A percentile compares a stretch with the other conserved stretches of the same genome.
Evolutionary conservation across 2,113 vertebrate genomes (phyloP).

Genomic region (Tyto alba): DNA sequence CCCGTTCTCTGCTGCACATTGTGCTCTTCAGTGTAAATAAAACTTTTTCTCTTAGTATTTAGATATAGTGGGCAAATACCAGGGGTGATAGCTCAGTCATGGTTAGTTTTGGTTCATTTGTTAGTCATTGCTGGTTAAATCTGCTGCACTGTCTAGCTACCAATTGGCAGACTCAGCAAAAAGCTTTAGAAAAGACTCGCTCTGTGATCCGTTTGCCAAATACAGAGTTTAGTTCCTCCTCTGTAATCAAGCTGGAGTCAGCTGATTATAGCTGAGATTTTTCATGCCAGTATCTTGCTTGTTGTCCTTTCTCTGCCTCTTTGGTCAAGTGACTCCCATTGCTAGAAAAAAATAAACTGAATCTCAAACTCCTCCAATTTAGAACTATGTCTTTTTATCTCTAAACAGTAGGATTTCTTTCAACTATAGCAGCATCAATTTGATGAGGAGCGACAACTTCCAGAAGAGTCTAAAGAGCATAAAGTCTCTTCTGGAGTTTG

Average conservation of each 20-base stretch:
- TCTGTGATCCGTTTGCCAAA: slow-evolving; percentile 59
- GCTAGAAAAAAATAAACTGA: not conserved
- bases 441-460: slow-evolving; percentile 3
- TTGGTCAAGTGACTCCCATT: not conserved
- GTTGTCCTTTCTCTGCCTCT: slow-evolving; percentile 29
- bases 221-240: slow-evolving; percentile 43
- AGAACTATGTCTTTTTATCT: not conserved
- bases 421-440: not conserved
- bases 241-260: slow-evolving; percentile 57
- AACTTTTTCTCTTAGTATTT: not conserved
- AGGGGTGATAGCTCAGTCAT: not conserved
- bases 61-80: not conserved
- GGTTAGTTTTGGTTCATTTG: slow-evolving; percentile 32
- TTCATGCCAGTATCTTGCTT: slow-evolving; percentile 8
- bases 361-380: not conserved
- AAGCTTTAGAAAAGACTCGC: slow-evolving; percentile 34
- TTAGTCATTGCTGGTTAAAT: slow-evolving; percentile 40
- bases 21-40: not conserved
- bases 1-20: not conserved
- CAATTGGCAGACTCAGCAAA: slow-evolving; percentile 30
- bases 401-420: slow-evolving; percentile 24
- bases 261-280: slow-evolving; percentile 47
- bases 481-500: slow-evolving; percentile 14
- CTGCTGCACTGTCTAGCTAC: not conserved
- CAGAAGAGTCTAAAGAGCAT: not conserved